These are phyloP conservation scores for Umimayanthus kanabou DNA, from an alignment of 92 coral and sea anemone species.

Conservation along the genomic window DNA sequence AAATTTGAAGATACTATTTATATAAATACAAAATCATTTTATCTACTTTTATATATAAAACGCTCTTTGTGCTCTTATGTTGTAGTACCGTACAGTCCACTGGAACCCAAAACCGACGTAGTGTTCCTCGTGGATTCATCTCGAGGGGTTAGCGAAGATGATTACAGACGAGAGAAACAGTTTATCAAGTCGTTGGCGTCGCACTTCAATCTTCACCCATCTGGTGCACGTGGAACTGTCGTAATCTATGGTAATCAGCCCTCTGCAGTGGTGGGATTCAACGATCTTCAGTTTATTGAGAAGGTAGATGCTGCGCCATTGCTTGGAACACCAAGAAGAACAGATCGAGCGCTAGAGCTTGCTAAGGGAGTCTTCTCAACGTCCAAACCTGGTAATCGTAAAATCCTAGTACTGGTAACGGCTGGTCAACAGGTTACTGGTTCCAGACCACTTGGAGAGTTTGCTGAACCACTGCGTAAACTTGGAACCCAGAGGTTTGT, in stretches of 20 bases:
- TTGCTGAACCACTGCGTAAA: slow-evolving; percentile 53
- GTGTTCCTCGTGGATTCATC: slow-evolving; percentile 75
- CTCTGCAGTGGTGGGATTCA: not conserved
- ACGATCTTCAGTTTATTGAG: slow-evolving; percentile 11
- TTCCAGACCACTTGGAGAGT: slow-evolving; percentile 40
- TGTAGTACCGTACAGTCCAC: slow-evolving; percentile 19
- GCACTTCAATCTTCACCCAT: slow-evolving; percentile 47
- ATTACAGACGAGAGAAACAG: slow-evolving; percentile 56
- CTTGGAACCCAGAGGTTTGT: slow-evolving; percentile 68
- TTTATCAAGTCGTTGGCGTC: slow-evolving; percentile 58
- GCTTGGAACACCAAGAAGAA: slow-evolving; percentile 54
- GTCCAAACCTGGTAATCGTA: slow-evolving; percentile 46
- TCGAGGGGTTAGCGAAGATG: slow-evolving; percentile 27
- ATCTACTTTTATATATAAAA: too few species aligned
- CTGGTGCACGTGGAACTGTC: slow-evolving; percentile 48
- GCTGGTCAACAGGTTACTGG: slow-evolving; percentile 62
- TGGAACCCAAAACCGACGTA: slow-evolving; percentile 47
- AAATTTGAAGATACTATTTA: too few species aligned
- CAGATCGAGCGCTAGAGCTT: slow-evolving; percentile 50
- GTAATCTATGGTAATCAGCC: slow-evolving; percentile 52
- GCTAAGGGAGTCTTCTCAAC: slow-evolving; percentile 43
- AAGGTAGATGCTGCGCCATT: slow-evolving; percentile 53
- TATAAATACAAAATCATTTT: too few species aligned
- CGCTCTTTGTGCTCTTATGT: too few species aligned
- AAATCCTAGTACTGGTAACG: slow-evolving; percentile 61